Conservation (phyloP, 2,888 invertebrate genomes). For the Trachelus stipa region DNA sequence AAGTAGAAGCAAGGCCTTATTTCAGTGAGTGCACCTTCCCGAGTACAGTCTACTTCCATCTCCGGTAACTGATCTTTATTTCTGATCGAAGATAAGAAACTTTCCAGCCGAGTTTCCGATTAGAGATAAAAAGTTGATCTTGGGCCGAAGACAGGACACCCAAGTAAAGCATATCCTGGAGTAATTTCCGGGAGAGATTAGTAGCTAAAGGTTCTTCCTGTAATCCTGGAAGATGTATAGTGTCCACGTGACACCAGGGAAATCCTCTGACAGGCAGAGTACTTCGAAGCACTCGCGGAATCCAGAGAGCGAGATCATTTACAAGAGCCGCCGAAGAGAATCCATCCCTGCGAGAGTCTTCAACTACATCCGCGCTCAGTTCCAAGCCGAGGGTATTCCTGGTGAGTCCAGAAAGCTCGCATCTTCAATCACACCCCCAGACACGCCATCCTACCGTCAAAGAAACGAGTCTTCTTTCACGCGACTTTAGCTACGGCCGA, state of each 20-base stretch:
- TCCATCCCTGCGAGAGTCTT: slow-evolving; percentile 55
- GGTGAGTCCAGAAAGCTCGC: slow-evolving; percentile 41
- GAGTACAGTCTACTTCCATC: neutral
- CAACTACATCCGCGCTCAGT: slow-evolving; percentile 56
- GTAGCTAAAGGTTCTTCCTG: neutral
- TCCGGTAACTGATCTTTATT: neutral
- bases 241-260: slow-evolving; percentile 56
- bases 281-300: slow-evolving; percentile 36
- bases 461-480: neutral
- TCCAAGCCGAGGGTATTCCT: slow-evolving; percentile 45
- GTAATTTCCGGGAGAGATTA: neutral
- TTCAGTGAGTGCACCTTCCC: slow-evolving; percentile 23
- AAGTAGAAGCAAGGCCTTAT: slow-evolving; percentile 14
- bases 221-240: slow-evolving; percentile 51
- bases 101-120: neutral
- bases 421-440: neutral
- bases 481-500: neutral
- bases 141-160: neutral
- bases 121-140: neutral
- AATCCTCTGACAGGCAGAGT: slow-evolving; percentile 45
- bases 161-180: neutral
- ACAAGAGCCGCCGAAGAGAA: slow-evolving; percentile 47
- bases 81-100: neutral
- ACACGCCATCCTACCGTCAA: neutral
- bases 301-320: slow-evolving; percentile 50